Base-by-base conservation (phyloP, 2,113 vertebrate genomes). In the Otis tarda region DNA sequence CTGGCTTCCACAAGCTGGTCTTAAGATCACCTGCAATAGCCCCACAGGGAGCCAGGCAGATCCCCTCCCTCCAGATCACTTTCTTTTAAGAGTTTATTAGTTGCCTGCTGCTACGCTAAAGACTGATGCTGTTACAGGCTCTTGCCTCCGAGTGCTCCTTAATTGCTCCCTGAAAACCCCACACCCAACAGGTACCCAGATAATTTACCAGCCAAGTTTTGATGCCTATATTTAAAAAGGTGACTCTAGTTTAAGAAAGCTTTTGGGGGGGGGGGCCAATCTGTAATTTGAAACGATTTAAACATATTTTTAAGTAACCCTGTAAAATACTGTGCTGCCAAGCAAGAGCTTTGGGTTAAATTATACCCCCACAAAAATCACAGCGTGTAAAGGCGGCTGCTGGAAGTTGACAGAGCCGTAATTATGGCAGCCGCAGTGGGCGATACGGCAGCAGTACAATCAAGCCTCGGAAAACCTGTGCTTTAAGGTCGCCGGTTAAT, bases 241-340 rank as follows among this genome's bases (percentile, higher is more conserved):
- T 52, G 69, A 84, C 67, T 61, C 25, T 67, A 61, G 22, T 47
- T 39, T 24, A 10, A 89, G 47, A 77, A 50, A 77, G 41, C 25
- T 52, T 24, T 10, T 41, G 41, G 41, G 41, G 11, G 39, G 39
- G 2, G 2, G 6, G 70, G 20, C 4, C 53, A 73, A 15, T 53
- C 69, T 94, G 77, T 93, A 90, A 89, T 90, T 92, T 91, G 53
- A 81, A 94, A 71, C 1, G 5, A 35, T 82, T 93, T 68, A 93
- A 95, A 96, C 87, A 63, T 94, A 73, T 90, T 92, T 96, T 84
- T 84, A 84, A 96, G 83, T 73, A 92, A 96, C 33, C 49, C 57
- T 23, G 41, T 71, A 71, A 89, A 95, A 94, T 77, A 76, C 65
- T 2, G 43, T 52, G 30, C 63, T 93, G 83, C 65, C 77, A 88